A percentile compares a stretch with the other conserved stretches of the same genome.
Conservation (phyloP, 2,113 vertebrate species). For the Colinus virginianus region DNA sequence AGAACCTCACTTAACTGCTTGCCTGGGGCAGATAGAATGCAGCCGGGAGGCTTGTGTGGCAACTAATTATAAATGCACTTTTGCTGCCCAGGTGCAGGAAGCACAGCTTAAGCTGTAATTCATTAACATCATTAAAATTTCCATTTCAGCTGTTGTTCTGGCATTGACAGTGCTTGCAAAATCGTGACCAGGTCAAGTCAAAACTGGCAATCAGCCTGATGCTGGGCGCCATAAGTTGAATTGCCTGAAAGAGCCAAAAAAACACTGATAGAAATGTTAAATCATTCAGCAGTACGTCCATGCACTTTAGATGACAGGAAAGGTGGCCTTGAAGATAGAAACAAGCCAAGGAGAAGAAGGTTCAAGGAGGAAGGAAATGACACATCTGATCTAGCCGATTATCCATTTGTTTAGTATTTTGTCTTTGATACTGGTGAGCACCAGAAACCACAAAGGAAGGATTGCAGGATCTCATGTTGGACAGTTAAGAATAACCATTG, state of each 20-base stretch:
- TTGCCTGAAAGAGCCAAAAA: slow-evolving; percentile 41
- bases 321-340: neutral
- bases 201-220: slow-evolving; percentile 41
- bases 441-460: neutral
- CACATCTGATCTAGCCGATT: neutral
- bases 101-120: slow-evolving; percentile 61
- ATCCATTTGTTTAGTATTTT: neutral
- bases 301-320: slow-evolving; percentile 13
- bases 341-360: neutral
- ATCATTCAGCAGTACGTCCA: neutral
- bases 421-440: neutral
- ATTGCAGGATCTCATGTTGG: neutral
- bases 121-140: slow-evolving; percentile 75
- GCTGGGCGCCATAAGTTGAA: neutral
- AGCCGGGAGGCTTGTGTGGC: slow-evolving; percentile 56
- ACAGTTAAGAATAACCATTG: neutral
- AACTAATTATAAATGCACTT: slow-evolving; percentile 71
- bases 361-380: slow-evolving; percentile 8
- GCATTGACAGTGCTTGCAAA: slow-evolving; percentile 49
- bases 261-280: neutral
- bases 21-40: slow-evolving; percentile 57
- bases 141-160: slow-evolving; percentile 55
- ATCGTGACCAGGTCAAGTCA: slow-evolving; percentile 40
- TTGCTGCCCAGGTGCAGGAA: slow-evolving; percentile 61
- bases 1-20: slow-evolving; percentile 65